Base-by-base conservation (phyloP, 1,140 invertebrate species). In the Reticulitermes speratus region DNA sequence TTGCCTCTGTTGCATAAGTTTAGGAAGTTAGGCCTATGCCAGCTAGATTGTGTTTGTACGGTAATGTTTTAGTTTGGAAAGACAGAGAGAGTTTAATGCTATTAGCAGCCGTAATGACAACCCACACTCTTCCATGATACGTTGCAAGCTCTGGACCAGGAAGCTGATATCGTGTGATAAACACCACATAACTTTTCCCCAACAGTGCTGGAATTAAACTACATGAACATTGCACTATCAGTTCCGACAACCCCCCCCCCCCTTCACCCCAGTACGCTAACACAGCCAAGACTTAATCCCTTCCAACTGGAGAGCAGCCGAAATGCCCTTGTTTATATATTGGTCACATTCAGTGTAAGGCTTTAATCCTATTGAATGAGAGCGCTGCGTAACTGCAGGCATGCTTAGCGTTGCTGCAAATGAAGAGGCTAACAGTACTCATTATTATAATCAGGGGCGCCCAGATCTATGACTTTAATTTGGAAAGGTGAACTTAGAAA, bases 131-230 rank as follows among this genome's bases (percentile, higher is more conserved):
- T 2, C 65, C 65, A n/a, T 30, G 65, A 30, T 75, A 75, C 65
- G n/a, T n/a, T n/a, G n/a, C 25, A 75, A 75, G 65, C 65, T 75
- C 19, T 25, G 65, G 65, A 25, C 65, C 65, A 75, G 65, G n/a
- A 75, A 75, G 65, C 65, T 75, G 65, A 75, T 75, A 75, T 75
- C 65, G 65, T 30, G 65, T 75, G 65, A 75, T 75, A 75, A 75
- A 75, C 65, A 75, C 65, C 25, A 75, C 65, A 75, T 75, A 75
- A 75, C 65, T 75, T 75, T 75, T 75, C 65, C 65, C 65, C n/a
- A 75, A 75, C 65, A 8, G 65, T n/a, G 65, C n/a, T 75, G 65
- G 65, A 75, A 75, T 75, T 75, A 75, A 75, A 75, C 65, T 75
- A 75, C 65, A 75, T 75, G 65, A 75, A 75, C 65, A 8, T 30